Percentiles rank a stretch among this genome's conserved stretches.
phyloP scores from a whole-genome alignment of 2,888 invertebrate species.

The Orthonevra nobilis region DNA sequence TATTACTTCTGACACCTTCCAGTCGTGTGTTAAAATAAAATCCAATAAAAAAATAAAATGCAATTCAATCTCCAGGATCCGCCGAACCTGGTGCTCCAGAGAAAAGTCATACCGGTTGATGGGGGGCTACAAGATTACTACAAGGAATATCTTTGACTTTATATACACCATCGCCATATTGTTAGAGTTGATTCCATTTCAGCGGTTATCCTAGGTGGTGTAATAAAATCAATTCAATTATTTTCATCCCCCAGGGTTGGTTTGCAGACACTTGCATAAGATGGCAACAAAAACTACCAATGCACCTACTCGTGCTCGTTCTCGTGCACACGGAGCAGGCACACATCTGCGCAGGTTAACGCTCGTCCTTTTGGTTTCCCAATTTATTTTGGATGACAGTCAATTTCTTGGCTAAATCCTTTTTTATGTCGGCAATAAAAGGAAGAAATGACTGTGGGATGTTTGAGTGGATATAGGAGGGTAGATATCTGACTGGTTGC shows the following conservation, averaged over 20 bases:
- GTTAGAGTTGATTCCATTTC: constrained; percentile 54
- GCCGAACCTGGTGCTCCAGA: neutral
- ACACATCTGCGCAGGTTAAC: constrained; percentile 41
- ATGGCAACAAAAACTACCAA: neutral
- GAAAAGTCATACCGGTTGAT: neutral
- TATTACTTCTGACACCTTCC: constrained; percentile 35
- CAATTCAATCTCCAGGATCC: constrained; percentile 36
- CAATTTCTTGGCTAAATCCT: constrained; percentile 71
- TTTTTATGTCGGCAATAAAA: constrained; percentile 72
- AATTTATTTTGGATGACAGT: constrained; percentile 71
- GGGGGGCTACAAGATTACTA: neutral
- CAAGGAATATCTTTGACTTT: constrained; percentile 31
- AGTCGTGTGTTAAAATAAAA: constrained; percentile 27
- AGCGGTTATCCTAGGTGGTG: constrained; percentile 47
- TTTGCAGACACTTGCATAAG: neutral
- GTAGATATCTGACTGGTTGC: constrained; percentile 10
- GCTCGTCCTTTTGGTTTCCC: constrained; percentile 60
- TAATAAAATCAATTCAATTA: constrained; percentile 69
- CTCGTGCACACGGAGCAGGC: no score
- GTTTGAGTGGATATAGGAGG: constrained; percentile 15
- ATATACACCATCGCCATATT: constrained; percentile 30
- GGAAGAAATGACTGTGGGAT: constrained; percentile 60
- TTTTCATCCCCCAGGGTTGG: constrained; percentile 34
- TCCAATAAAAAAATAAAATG: constrained; percentile 51
- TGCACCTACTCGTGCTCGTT: neutral